A percentile compares a stretch with the other conserved stretches of the same genome.
Conservation (phyloP, 64 coral and sea anemone genomes). For the Stylophora pistillata region DNA sequence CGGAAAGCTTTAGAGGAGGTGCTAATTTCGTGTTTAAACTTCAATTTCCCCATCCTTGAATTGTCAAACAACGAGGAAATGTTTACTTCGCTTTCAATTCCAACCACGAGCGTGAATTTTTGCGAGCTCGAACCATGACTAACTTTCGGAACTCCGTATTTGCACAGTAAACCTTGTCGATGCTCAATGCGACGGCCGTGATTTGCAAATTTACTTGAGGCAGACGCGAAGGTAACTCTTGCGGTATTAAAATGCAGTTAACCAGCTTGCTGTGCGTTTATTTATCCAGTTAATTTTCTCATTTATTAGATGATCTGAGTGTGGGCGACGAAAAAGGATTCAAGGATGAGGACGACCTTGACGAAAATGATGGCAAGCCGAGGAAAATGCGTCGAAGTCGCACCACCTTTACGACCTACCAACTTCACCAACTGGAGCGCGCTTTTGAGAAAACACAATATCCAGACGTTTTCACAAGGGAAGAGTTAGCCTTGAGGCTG, state of each 20-base stretch:
- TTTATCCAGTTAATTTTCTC: background rate
- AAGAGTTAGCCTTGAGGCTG: conserved; percentile 77
- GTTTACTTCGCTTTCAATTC: conserved; percentile 2
- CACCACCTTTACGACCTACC: conserved; percentile 89
- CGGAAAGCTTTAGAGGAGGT: conserved; percentile 30
- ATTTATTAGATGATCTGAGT: conserved; percentile 39
- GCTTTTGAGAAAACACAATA: conserved; percentile 95
- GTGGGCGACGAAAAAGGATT: conserved; percentile 54
- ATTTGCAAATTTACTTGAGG: background rate
- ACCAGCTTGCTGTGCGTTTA: background rate
- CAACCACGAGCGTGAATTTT: background rate
- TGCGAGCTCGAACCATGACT: background rate
- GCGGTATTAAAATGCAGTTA: background rate
- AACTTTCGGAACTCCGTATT: background rate
- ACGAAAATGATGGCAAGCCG: conserved; percentile 66
- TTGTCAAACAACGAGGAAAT: background rate
- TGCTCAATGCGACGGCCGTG: background rate
- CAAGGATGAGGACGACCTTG: conserved; percentile 54
- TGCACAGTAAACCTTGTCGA: background rate
- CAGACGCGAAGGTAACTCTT: background rate
- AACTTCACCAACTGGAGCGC: conserved; percentile 85
- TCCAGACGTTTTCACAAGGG: conserved; percentile 87
- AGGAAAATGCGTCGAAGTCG: conserved; percentile 83
- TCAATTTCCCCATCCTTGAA: conserved; percentile 35
- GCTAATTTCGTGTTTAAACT: conserved; percentile 83